These are phyloP conservation scores for Drosophila auraria DNA, from an alignment of 1,140 invertebrate genomes.

Conservation along the genomic window DNA sequence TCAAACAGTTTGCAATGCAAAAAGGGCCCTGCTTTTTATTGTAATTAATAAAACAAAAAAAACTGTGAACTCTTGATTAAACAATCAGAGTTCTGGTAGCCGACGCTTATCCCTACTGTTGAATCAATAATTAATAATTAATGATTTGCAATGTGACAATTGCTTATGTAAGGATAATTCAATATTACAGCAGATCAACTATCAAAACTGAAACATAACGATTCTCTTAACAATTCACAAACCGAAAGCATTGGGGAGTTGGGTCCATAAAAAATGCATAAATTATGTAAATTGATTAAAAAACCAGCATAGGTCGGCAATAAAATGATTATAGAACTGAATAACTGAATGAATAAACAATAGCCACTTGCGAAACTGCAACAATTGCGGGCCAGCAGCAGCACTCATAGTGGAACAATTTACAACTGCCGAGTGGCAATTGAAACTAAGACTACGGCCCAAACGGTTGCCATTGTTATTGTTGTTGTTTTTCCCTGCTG, in stretches of 20 bases:
- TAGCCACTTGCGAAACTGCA: conserved; percentile 37
- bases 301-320: conserved; percentile 53
- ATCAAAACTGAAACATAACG: conserved; percentile 38
- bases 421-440: conserved; percentile 58
- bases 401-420: conserved; percentile 52
- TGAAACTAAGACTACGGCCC: conserved; percentile 57
- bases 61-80: not conserved
- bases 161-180: conserved; percentile 37
- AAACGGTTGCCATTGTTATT: conserved; percentile 29
- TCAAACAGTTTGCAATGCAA: not conserved
- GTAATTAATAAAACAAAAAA: conserved; percentile 5
- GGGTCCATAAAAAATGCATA: conserved; percentile 36
- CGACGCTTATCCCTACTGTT: not conserved
- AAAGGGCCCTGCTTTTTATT: not conserved
- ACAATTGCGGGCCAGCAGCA: conserved; percentile 18
- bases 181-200: conserved; percentile 41
- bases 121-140: conserved; percentile 37
- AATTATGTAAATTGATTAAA: conserved; percentile 52
- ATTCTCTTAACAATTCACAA: conserved; percentile 47
- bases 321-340: conserved; percentile 46
- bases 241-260: conserved; percentile 17
- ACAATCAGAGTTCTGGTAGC: not conserved
- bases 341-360: conserved; percentile 49
- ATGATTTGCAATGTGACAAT: conserved; percentile 42
- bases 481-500: conserved; percentile 15